These are phyloP conservation scores for Pteronotus mesoamericanus DNA, from an alignment of 2,797 vertebrate species.

Conservation along the genomic window DNA sequence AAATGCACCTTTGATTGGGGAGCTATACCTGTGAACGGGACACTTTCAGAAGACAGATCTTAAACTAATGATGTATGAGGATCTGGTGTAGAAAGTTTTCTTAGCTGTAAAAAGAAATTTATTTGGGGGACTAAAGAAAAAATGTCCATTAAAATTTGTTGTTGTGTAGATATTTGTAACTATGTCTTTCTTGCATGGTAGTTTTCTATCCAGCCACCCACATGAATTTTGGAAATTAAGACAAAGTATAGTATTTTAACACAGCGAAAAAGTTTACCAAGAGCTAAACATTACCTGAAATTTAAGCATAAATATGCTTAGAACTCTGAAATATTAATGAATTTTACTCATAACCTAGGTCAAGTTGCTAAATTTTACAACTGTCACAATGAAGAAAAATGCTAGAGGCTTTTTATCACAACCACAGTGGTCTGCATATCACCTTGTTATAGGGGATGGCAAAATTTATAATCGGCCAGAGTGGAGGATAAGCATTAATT, in stretches of 20 bases:
- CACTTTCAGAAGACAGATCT: background rate
- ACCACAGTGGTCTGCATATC: background rate
- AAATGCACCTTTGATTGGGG: background rate
- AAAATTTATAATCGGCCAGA: background rate
- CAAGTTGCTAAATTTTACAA: slow-evolving; percentile 10
- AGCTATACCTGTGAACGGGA: background rate
- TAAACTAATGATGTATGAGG: background rate
- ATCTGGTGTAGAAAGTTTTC: background rate
- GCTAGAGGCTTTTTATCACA: background rate
- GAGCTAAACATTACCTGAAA: background rate
- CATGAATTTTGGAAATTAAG: slow-evolving; percentile 9
- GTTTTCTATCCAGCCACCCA: background rate
- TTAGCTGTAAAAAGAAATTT: background rate
- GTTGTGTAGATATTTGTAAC: background rate
- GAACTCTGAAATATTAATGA: background rate
- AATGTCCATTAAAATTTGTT: background rate
- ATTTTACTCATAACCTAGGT: background rate
- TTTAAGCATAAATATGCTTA: background rate
- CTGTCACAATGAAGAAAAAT: background rate
- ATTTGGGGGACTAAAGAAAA: background rate
- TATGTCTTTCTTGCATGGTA: background rate
- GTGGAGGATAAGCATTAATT: background rate
- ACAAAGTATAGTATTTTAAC: background rate
- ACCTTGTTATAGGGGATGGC: background rate
- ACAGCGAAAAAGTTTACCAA: background rate